These are phyloP conservation scores for Xestia ashworthii DNA, from an alignment of 2,888 invertebrate species.

Conservation along the genomic window DNA sequence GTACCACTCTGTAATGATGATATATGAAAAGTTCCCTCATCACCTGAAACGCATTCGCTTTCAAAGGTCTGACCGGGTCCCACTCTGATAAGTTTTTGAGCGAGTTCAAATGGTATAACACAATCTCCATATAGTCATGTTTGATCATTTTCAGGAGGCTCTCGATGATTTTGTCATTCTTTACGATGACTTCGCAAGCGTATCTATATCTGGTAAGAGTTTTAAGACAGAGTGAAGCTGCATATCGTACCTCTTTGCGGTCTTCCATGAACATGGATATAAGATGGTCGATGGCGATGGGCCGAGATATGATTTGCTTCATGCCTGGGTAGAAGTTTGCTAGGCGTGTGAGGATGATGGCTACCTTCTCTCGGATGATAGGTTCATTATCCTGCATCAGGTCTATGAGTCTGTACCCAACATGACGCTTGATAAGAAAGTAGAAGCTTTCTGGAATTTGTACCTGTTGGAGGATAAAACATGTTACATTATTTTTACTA, in stretches of 20 bases:
- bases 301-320: slow-evolving; percentile 76
- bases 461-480: slow-evolving; percentile 72
- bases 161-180: slow-evolving; percentile 76
- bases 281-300: slow-evolving; percentile 77
- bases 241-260: slow-evolving; percentile 83
- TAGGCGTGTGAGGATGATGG: slow-evolving; percentile 78
- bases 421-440: slow-evolving; percentile 79
- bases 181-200: slow-evolving; percentile 74
- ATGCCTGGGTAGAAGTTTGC: slow-evolving; percentile 80
- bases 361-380: slow-evolving; percentile 82
- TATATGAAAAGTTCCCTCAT: slow-evolving; percentile 78
- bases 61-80: slow-evolving; percentile 79
- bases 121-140: slow-evolving; percentile 82
- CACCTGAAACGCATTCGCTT: slow-evolving; percentile 82
- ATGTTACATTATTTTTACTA: slow-evolving; percentile 7
- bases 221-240: slow-evolving; percentile 80
- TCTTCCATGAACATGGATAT: slow-evolving; percentile 80
- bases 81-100: slow-evolving; percentile 79
- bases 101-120: slow-evolving; percentile 80
- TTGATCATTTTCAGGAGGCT: slow-evolving; percentile 83
- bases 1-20: slow-evolving; percentile 74
- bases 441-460: slow-evolving; percentile 84
- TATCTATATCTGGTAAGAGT: slow-evolving; percentile 79
- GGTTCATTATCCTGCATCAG: slow-evolving; percentile 79
- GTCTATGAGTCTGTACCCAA: slow-evolving; percentile 82